A percentile compares a stretch with the other conserved stretches of the same genome.
These are phyloP conservation scores for Sclerodermus sp. DNA, from an alignment of 2,888 invertebrate genomes.

Conservation along the genomic window DNA sequence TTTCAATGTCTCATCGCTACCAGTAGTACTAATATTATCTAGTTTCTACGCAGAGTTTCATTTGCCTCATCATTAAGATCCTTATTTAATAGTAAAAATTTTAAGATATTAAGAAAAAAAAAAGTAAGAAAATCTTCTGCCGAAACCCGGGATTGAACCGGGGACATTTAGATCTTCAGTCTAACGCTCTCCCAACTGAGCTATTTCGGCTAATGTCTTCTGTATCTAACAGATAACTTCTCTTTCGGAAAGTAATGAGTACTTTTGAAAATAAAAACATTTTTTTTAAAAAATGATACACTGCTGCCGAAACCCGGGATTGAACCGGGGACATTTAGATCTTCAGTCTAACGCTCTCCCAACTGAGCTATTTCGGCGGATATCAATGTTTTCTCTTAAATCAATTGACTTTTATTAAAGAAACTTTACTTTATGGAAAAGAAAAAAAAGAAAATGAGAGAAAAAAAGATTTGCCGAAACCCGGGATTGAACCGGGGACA, in stretches of 20 bases:
- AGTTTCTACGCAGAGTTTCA: too few relatives aligned
- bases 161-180: slow-evolving; percentile 30
- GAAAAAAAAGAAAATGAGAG: slow-evolving; percentile 3
- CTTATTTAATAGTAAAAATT: too few relatives aligned
- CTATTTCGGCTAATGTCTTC: slow-evolving; percentile 25
- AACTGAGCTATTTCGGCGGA: slow-evolving; percentile 36
- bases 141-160: slow-evolving; percentile 34
- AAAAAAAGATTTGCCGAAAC: slow-evolving; percentile 19
- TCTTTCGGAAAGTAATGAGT: too few relatives aligned
- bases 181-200: slow-evolving; percentile 37
- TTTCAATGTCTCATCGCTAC: too few relatives aligned
- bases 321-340: slow-evolving; percentile 32
- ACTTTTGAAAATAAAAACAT: too few relatives aligned
- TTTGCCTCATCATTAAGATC: too few relatives aligned
- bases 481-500: slow-evolving; percentile 34
- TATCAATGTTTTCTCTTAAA: too few relatives aligned
- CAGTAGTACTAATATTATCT: too few relatives aligned
- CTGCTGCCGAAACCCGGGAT: slow-evolving; percentile 30
- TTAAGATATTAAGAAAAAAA: too few relatives aligned
- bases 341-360: slow-evolving; percentile 34
- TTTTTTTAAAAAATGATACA: too few relatives aligned
- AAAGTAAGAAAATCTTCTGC: slow-evolving; percentile 9
- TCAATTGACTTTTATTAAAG: background rate
- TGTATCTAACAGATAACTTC: too few relatives aligned
- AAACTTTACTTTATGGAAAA: background rate